A percentile compares a stretch with the other conserved stretches of the same genome.
phyloP scores from a whole-genome alignment of 1,140 invertebrate species.

The Listronotus oregonensis region DNA sequence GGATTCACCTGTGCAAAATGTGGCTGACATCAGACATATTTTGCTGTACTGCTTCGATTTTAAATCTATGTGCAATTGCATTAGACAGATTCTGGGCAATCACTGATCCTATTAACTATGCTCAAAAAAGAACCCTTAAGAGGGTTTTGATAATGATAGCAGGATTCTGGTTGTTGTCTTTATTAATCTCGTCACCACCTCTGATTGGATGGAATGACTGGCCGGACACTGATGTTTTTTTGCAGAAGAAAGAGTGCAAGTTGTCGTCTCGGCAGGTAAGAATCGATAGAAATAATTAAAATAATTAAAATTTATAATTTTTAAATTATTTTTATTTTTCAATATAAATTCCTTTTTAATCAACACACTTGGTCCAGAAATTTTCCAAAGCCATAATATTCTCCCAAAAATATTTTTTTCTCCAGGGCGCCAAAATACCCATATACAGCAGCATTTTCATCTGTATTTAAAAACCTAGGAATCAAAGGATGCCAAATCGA shows the following conservation, averaged over 20 bases:
- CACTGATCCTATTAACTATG: conserved; percentile 97
- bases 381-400: too few relatives aligned
- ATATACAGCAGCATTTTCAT: too few relatives aligned
- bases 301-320: too few relatives aligned
- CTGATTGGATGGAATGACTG: conserved; percentile 97
- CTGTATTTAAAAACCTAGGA: too few relatives aligned
- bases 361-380: too few relatives aligned
- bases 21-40: conserved; percentile 97
- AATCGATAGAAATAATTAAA: too few relatives aligned
- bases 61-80: conserved; percentile 95
- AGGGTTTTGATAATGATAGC: conserved; percentile 88
- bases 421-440: too few relatives aligned
- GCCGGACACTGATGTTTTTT: conserved; percentile 75
- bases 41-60: conserved; percentile 94
- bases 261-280: conserved; percentile 75
- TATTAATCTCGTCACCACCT: conserved; percentile 93
- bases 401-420: too few relatives aligned
- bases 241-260: conserved; percentile 71
- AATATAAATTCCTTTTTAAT: too few relatives aligned
- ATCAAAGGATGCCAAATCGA: too few relatives aligned
- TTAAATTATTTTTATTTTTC: too few relatives aligned
- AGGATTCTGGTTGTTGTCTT: conserved; percentile 89
- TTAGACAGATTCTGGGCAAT: conserved; percentile 96
- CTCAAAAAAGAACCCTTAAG: conserved; percentile 91
- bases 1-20: conserved; percentile 89